Conservation (phyloP, 2,888 invertebrate genomes). For the Acleris laterana region DNA sequence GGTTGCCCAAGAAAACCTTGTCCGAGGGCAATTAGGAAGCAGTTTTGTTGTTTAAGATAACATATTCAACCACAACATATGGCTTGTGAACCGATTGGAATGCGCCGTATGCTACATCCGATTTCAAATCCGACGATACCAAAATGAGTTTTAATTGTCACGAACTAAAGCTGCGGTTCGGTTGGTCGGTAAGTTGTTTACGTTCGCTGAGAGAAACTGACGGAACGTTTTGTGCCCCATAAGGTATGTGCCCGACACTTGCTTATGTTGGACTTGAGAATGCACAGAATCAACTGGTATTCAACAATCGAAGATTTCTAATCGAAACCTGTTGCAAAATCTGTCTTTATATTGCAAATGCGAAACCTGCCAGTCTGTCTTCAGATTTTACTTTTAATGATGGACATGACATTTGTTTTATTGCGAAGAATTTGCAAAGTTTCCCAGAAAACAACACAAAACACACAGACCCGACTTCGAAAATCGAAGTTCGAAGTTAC, state of each 20-base stretch:
- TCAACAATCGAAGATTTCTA: conserved; percentile 17
- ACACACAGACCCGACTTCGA: too few species aligned
- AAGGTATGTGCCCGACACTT: conserved; percentile 60
- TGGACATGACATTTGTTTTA: too few species aligned
- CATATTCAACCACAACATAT: conserved; percentile 29
- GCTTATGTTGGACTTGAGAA: conserved; percentile 46
- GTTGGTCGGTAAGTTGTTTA: conserved; percentile 58
- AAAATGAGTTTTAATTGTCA: conserved; percentile 43
- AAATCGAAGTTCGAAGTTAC: too few species aligned
- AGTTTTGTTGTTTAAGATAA: conserved; percentile 39
- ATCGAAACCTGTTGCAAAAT: neutral
- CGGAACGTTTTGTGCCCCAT: conserved; percentile 65
- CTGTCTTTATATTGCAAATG: too few species aligned
- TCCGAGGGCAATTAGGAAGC: conserved; percentile 56
- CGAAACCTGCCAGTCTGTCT: too few species aligned
- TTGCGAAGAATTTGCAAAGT: too few species aligned
- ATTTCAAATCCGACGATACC: conserved; percentile 10
- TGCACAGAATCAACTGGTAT: conserved; percentile 44
- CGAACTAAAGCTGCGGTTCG: conserved; percentile 46
- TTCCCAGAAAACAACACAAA: neutral
- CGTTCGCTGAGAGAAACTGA: conserved; percentile 60
- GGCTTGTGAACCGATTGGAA: conserved; percentile 50
- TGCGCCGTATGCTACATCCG: conserved; percentile 56
- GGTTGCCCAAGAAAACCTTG: conserved; percentile 53
- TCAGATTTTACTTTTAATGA: too few species aligned